Percentiles rank a stretch among this genome's conserved stretches.
These are phyloP conservation scores for Cynopterus sphinx DNA, from an alignment of 2,797 vertebrate species.

Conservation along the genomic window DNA sequence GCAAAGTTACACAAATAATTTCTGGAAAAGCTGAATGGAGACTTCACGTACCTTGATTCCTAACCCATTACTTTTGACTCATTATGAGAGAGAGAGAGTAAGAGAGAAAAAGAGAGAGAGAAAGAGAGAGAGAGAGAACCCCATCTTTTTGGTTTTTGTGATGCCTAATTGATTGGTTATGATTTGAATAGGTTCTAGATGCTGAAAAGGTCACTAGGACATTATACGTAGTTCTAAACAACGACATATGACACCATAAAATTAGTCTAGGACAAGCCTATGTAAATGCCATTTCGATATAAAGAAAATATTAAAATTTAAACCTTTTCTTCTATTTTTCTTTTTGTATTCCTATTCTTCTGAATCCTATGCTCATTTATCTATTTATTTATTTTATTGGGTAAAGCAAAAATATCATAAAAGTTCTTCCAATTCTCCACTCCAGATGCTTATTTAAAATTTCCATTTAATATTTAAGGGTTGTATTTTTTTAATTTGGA, in stretches of 20 bases:
- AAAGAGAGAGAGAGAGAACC: not conserved
- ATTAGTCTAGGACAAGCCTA: not conserved
- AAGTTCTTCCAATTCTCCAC: constrained; percentile 24
- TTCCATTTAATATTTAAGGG: constrained; percentile 19
- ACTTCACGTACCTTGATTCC: not conserved
- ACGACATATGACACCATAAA: constrained; percentile 1
- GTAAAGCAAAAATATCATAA: not conserved
- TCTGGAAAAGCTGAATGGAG: constrained; percentile 30
- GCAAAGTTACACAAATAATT: constrained; percentile 39
- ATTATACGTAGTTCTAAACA: constrained; percentile 35
- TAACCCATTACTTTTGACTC: constrained; percentile 26
- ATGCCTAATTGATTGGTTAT: not conserved
- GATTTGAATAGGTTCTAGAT: not conserved
- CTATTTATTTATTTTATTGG: not conserved
- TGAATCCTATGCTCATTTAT: not conserved
- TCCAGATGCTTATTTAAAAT: constrained; percentile 31
- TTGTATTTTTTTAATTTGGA: not conserved
- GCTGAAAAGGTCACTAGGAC: constrained; percentile 12
- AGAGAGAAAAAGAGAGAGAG: too few species aligned
- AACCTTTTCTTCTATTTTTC: not conserved
- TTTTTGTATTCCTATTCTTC: not conserved
- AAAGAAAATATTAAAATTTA: constrained; percentile 1
- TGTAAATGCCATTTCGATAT: not conserved
- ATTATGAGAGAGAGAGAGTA: not conserved
- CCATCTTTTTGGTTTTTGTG: constrained; percentile 14